Evolutionary conservation across 2,113 vertebrate species (phyloP).

Genomic region (Rhea pennata): DNA sequence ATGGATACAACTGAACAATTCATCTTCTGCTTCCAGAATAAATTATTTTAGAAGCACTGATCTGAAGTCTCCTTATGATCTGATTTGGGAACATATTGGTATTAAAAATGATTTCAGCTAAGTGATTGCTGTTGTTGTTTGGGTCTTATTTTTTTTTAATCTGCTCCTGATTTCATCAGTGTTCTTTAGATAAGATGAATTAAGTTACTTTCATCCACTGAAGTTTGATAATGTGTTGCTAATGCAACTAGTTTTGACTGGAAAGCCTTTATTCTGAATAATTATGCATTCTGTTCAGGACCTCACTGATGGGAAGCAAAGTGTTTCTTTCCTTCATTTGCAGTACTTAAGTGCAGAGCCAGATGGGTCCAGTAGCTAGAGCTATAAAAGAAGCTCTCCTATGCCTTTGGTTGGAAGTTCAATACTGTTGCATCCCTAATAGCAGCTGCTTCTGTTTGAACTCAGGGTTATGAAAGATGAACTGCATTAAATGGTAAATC

Average conservation of each 20-base stretch:
- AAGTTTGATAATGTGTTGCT: neutral
- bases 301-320: slow-evolving; percentile 54
- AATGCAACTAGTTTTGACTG: slow-evolving; percentile 50
- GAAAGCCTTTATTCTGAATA: slow-evolving; percentile 61
- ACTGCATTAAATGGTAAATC: slow-evolving; percentile 76
- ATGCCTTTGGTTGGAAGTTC: slow-evolving; percentile 67
- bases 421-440: slow-evolving; percentile 62
- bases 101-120: slow-evolving; percentile 3
- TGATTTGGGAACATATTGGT: neutral
- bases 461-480: slow-evolving; percentile 70
- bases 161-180: slow-evolving; percentile 14
- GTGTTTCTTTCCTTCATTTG: slow-evolving; percentile 55
- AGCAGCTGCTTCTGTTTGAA: slow-evolving; percentile 75
- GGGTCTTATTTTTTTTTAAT: neutral
- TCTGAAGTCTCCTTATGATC: neutral
- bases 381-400: slow-evolving; percentile 51
- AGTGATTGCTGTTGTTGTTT: neutral
- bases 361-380: slow-evolving; percentile 52
- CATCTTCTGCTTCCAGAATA: slow-evolving; percentile 7
- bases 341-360: slow-evolving; percentile 59
- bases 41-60: neutral
- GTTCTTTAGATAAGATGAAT: slow-evolving; percentile 32
- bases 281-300: slow-evolving; percentile 64
- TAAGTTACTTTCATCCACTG: slow-evolving; percentile 40
- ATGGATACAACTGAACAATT: neutral